Evolutionary conservation across 2,888 invertebrate species (phyloP), one percentile per base, ranked within the genome.

Genomic region (Aleiodes alternator): DNA sequence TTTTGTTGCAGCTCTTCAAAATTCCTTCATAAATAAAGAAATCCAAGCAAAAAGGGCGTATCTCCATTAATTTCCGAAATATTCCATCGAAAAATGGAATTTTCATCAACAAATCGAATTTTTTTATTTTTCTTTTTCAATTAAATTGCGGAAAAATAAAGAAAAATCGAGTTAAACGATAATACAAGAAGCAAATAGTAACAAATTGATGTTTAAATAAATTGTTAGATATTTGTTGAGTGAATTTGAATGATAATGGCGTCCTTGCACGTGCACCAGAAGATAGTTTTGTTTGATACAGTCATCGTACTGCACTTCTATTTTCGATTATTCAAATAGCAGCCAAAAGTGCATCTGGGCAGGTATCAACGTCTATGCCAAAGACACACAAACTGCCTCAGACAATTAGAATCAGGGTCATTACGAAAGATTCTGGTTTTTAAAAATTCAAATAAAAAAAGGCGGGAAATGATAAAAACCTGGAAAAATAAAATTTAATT

Each of bases 241-340:
- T 8, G 23, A 23, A 14, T 64, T 43, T 43, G 43, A 43, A 14
- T 23, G 43, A 64, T 64, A 64, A 64, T 64, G 64, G 64, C 48
- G 64, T 64, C 64, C 64, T 64, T 73, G 57, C 51, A 70, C 69
- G 64, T 53, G 68, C 51, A 66, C 61, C 51, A 78, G 75, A 77
- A 82, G 81, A 80, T 82, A 80, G 78, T 76, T 78, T 77, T 72
- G 76, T 77, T 66, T 74, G 77, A 74, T 76, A 75, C 76, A 77
- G 78, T 77, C 74, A 73, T 72, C 71, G 61, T 59, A 68, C 68
- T 48, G 48, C 73, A 38, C 38, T 56, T 66, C 70, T 50, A 72
- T 72, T 72, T 76, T 73, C 68, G 53, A 59, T 50, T 51, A 51
- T 50, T 51, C 8, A 8, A 4, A 68, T 51, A 29, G n/a, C 50